These are phyloP conservation scores for Oscheius sp. DNA, from an alignment of 2,888 invertebrate genomes.

Conservation along the genomic window DNA sequence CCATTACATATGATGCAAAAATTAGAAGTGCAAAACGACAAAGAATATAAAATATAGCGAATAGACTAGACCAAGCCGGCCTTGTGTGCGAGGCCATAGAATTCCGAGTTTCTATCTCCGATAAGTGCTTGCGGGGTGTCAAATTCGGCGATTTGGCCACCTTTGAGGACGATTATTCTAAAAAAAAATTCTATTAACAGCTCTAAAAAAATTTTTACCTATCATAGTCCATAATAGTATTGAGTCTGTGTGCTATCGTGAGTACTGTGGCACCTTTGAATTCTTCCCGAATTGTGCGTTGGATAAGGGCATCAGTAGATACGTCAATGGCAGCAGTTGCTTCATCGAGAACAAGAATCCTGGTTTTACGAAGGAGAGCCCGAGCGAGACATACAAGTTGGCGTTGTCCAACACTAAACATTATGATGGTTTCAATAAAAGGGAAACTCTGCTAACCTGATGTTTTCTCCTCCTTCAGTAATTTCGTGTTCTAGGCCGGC, in stretches of 20 bases:
- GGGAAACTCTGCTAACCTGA: conserved; percentile 72
- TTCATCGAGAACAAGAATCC: conserved; percentile 78
- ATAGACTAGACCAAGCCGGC: conserved; percentile 58
- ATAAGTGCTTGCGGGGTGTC: conserved; percentile 73
- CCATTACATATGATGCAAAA: neutral
- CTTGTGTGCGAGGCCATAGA: conserved; percentile 75
- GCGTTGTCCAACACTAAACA: conserved; percentile 76
- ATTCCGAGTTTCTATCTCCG: conserved; percentile 70
- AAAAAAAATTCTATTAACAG: neutral
- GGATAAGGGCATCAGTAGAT: conserved; percentile 77
- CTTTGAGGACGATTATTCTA: conserved; percentile 75
- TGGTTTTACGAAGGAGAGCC: conserved; percentile 75
- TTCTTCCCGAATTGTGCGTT: conserved; percentile 78
- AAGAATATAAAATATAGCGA: neutral
- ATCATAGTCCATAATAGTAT: conserved; percentile 90
- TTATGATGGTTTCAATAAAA: neutral
- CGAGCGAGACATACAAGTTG: conserved; percentile 76
- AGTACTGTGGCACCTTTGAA: conserved; percentile 89
- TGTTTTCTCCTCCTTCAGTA: conserved; percentile 90
- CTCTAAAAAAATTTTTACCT: conserved; percentile 38
- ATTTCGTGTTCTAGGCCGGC: conserved; percentile 86
- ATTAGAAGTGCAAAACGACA: neutral
- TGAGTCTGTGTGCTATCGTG: conserved; percentile 91
- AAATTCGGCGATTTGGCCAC: conserved; percentile 74
- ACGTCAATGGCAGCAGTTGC: conserved; percentile 78